Evolutionary conservation across 2,888 invertebrate species (phyloP), one percentile per base, ranked within the genome.

Genomic region (Acanthosepion lycidas): DNA sequence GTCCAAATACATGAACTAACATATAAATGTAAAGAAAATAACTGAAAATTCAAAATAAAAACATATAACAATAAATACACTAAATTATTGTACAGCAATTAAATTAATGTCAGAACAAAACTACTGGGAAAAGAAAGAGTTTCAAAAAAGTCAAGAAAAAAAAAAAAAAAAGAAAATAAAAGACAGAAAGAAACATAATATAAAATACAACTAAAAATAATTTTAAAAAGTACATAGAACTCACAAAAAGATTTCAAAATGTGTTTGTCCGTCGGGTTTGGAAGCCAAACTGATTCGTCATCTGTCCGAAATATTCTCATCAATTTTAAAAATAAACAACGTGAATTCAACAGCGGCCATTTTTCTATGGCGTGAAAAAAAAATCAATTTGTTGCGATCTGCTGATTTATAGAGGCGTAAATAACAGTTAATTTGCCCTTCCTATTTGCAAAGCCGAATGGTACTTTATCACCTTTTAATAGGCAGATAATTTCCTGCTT

Each of bases 381-480:
- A 23, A 28, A 78, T 28, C 28, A 28, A 78, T 28, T 78, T 78
- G n/a, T 12, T 15, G n/a, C 15, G 33, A 78, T 78, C 33, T n/a
- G 28, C 28, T 78, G 78, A 78, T 78, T n/a, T 78, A n/a, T n/a
- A 78, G n/a, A 78, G n/a, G 9, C n/a, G 78, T n/a, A n/a, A n/a
- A n/a, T n/a, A n/a, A 33, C 78, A 9, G 78, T 78, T 78, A n/a
- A 78, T 78, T 78, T 78, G 0, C n/a, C n/a, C 15, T 78, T 78
- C n/a, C 78, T 78, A 8, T n/a, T 78, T 78, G 78, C n/a, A 78
- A 78, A 33, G 12, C 78, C n/a, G n/a, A 33, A 8, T 78, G 78
- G 78, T 78, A 78, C 78, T 78, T 78, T 78, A 78, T 78, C 78
- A 78, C n/a, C 78, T 78, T 78, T 78, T 78, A 78, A 78, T 78